Conservation (phyloP, 2,113 vertebrate genomes). For the Bambusicola thoracicus region DNA sequence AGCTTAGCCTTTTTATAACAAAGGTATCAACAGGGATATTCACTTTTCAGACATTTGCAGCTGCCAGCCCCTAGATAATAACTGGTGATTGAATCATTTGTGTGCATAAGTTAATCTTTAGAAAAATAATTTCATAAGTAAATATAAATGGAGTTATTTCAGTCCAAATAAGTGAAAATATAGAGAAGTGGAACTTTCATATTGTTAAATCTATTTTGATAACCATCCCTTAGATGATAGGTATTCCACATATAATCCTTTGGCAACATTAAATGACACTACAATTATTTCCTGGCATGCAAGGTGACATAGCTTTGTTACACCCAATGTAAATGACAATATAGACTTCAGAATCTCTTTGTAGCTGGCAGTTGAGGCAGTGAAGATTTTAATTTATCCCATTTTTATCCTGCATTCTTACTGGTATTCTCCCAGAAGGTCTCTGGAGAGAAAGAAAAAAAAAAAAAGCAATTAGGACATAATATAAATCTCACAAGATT, state of each 20-base stretch:
- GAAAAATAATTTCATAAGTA: conserved; percentile 75
- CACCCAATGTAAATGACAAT: conserved; percentile 74
- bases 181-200: conserved; percentile 27
- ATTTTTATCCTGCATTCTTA: conserved; percentile 61
- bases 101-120: conserved; percentile 72
- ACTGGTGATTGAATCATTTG: conserved; percentile 59
- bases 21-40: conserved; percentile 74
- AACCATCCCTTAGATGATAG: conserved; percentile 50
- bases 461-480: conserved; percentile 35
- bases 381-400: conserved; percentile 67
- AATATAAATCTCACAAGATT: background rate
- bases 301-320: conserved; percentile 84
- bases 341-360: conserved; percentile 73
- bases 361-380: conserved; percentile 69
- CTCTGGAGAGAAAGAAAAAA: conserved; percentile 71
- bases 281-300: conserved; percentile 74
- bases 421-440: conserved; percentile 75
- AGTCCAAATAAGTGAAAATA: conserved; percentile 62
- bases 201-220: conserved; percentile 60
- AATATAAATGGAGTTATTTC: conserved; percentile 58
- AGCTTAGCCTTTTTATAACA: conserved; percentile 78
- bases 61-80: conserved; percentile 33
- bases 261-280: conserved; percentile 71
- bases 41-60: conserved; percentile 59
- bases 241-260: conserved; percentile 72